Percentiles rank a stretch among this genome's conserved stretches.
Conservation (phyloP, 2,113 vertebrate species). For the Micromys minutus region DNA sequence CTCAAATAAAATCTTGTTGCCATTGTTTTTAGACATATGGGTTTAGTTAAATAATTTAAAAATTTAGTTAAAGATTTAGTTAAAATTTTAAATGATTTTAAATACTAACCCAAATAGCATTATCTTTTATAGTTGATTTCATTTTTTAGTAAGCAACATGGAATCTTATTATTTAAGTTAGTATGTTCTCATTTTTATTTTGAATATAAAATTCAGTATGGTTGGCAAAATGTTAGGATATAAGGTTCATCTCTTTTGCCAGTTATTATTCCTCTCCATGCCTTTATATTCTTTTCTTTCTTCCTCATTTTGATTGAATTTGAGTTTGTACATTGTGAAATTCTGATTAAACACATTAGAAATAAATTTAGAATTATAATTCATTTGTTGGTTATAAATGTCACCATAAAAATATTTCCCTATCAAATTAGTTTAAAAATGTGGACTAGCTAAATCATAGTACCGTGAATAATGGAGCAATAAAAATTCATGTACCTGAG, state of each 20-base stretch:
- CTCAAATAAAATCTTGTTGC: background rate
- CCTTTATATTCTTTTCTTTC: slow-evolving; percentile 18
- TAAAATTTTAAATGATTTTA: background rate
- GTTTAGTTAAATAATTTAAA: too few relatives aligned
- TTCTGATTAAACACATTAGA: slow-evolving; percentile 18
- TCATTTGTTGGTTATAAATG: slow-evolving; percentile 53
- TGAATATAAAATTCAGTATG: background rate
- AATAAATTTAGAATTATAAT: slow-evolving; percentile 64
- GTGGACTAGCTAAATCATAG: slow-evolving; percentile 56
- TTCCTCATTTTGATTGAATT: background rate
- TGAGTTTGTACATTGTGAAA: slow-evolving; percentile 15
- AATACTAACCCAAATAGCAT: background rate
- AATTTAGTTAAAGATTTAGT: too few relatives aligned
- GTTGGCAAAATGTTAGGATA: background rate
- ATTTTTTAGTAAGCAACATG: background rate
- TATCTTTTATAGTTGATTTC: background rate
- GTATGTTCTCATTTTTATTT: background rate
- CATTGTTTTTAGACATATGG: too few relatives aligned
- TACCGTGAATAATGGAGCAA: slow-evolving; percentile 64
- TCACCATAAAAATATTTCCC: slow-evolving; percentile 58
- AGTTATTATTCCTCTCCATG: background rate
- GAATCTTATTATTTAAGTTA: background rate
- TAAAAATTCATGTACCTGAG: slow-evolving; percentile 67
- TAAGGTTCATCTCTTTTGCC: background rate
- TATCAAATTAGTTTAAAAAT: slow-evolving; percentile 64